Evolutionary conservation across 2,113 vertebrate species (phyloP).

Genomic region (Caretta caretta): DNA sequence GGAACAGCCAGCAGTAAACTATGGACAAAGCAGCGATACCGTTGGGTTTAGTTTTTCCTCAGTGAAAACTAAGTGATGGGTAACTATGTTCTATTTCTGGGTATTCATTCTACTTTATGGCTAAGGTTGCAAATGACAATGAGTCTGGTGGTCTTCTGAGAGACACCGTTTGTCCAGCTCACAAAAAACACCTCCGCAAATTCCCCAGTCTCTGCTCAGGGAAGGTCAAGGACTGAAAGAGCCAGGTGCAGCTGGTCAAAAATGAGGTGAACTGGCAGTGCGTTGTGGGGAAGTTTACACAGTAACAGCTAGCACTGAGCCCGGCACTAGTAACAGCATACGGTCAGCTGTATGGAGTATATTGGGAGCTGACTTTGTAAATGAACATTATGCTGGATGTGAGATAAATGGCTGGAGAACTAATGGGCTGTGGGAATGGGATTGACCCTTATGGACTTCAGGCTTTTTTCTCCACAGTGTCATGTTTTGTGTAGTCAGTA

Average conservation of each 20-base stretch:
- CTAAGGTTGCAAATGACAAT: neutral
- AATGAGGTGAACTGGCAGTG: neutral
- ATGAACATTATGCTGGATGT: neutral
- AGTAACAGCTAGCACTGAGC: neutral
- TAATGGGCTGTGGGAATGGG: conserved; percentile 8
- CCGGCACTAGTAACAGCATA: neutral
- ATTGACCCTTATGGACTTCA: conserved; percentile 26
- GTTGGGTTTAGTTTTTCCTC: neutral
- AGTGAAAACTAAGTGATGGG: neutral
- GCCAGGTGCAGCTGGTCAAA: neutral
- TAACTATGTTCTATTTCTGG: neutral
- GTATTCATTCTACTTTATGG: neutral
- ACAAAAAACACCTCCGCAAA: neutral
- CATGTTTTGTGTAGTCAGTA: conserved; percentile 36
- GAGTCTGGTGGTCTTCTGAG: neutral
- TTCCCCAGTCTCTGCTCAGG: too few species aligned
- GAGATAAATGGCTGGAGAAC: neutral
- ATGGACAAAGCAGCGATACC: neutral
- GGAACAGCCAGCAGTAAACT: neutral
- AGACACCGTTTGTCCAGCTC: neutral
- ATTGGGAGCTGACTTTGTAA: fast-evolving
- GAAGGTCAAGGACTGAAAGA: neutral
- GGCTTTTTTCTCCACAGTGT: neutral
- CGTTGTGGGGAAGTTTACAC: neutral
- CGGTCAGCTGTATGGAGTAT: neutral